A percentile compares a stretch with the other conserved stretches of the same genome.
Evolutionary conservation across 1,140 invertebrate genomes (phyloP).

Genomic region (Arctopsyche grandis): DNA sequence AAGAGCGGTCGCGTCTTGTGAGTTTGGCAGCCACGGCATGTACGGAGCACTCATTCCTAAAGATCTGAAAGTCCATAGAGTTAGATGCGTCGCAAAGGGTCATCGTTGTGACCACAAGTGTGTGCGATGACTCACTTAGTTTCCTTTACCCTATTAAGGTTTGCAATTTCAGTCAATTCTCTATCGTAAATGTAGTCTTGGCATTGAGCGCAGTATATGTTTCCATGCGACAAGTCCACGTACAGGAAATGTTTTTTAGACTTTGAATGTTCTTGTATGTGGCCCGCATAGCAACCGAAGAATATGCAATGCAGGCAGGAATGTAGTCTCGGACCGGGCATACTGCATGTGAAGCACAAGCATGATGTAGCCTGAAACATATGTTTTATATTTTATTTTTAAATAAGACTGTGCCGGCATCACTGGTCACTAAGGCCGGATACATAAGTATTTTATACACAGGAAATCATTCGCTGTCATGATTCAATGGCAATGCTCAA

Average conservation of each 20-base stretch:
- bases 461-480: too few species aligned
- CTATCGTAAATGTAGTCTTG: constrained; percentile 92
- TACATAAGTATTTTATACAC: too few species aligned
- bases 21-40: constrained; percentile 82
- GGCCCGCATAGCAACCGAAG: constrained; percentile 87
- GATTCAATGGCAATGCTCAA: too few species aligned
- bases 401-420: neutral
- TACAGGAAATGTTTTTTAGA: constrained; percentile 84
- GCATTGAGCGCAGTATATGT: constrained; percentile 92
- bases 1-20: constrained; percentile 76
- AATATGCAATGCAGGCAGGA: constrained; percentile 92
- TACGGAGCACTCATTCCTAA: constrained; percentile 77
- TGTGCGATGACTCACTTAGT: constrained; percentile 66
- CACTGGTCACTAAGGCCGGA: too few species aligned
- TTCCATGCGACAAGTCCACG: constrained; percentile 88
- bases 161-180: constrained; percentile 72
- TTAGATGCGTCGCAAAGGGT: neutral
- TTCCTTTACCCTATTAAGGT: constrained; percentile 66
- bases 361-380: constrained; percentile 75
- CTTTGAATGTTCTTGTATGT: constrained; percentile 88
- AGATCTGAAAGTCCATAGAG: constrained; percentile 66
- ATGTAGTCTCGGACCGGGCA: constrained; percentile 80
- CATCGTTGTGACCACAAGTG: neutral
- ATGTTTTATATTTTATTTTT: constrained; percentile 40
- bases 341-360: constrained; percentile 81